phyloP scores from a whole-genome alignment of 2,888 invertebrate genomes.

The Pelosia muscerda region DNA sequence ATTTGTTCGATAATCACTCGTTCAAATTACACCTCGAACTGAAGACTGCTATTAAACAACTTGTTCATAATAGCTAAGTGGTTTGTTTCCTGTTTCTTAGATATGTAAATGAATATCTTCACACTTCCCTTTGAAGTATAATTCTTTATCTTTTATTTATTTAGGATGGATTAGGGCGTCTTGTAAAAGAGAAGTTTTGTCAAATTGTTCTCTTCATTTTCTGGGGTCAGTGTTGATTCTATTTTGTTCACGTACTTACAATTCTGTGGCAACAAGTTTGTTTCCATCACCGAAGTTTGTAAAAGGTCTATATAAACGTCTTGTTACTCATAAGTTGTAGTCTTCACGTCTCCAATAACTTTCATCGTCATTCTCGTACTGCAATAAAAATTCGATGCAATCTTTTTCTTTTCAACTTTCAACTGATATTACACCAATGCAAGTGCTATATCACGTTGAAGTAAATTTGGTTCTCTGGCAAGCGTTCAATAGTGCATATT shows the following conservation, averaged over 20 bases:
- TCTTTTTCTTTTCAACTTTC: background rate
- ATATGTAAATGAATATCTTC: conserved; percentile 9
- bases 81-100: conserved; percentile 4
- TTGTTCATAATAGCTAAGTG: conserved; percentile 29
- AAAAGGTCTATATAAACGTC: background rate
- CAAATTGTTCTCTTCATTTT: background rate
- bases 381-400: background rate
- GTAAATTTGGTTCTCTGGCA: background rate
- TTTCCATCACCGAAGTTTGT: background rate
- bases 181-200: background rate
- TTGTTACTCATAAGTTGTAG: too few species aligned
- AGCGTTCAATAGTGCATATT: conserved; percentile 1
- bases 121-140: background rate
- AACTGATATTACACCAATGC: background rate
- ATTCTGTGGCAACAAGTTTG: background rate
- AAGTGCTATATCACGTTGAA: background rate
- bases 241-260: background rate
- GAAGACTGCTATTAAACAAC: conserved; percentile 20
- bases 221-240: too few species aligned
- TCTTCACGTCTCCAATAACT: too few species aligned
- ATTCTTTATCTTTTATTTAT: conserved; percentile 7
- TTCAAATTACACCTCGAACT: conserved; percentile 6
- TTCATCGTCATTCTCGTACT: too few species aligned
- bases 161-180: background rate
- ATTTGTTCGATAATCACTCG: conserved; percentile 14